Evolutionary conservation across 2,113 vertebrate genomes (phyloP).

Genomic region (Monarcha castaneiventris): DNA sequence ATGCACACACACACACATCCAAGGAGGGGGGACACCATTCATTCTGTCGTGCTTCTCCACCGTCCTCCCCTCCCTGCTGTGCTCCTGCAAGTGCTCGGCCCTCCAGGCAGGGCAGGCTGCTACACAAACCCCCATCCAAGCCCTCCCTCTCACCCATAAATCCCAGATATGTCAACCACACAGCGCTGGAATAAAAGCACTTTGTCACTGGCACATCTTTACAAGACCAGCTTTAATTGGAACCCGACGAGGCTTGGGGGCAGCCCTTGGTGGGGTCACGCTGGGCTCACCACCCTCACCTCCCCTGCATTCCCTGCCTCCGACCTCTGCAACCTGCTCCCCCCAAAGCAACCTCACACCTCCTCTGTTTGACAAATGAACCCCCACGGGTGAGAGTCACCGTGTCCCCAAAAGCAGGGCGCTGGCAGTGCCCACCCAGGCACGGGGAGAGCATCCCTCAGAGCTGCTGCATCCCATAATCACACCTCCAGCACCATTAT

Average conservation of each 20-base stretch:
- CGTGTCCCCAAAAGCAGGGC: not conserved
- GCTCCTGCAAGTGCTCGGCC: not conserved
- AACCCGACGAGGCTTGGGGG: not conserved
- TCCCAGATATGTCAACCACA: not conserved
- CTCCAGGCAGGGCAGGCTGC: not conserved
- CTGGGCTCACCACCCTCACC: not conserved
- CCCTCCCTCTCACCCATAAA: not conserved
- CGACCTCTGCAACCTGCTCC: accelerated
- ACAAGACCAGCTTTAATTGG: not conserved
- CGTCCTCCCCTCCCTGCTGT: accelerated
- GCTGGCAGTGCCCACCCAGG: not conserved
- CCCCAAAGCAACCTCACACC: accelerated
- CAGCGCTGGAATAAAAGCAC: not conserved
- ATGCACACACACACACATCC: accelerated
- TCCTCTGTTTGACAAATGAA: accelerated
- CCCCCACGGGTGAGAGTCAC: accelerated
- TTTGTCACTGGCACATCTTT: not conserved
- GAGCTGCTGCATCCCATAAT: not conserved
- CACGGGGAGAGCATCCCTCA: not conserved
- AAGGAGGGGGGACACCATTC: not conserved
- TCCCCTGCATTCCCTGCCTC: not conserved
- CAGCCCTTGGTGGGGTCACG: accelerated
- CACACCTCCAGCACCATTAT: not conserved
- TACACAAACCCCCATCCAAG: not conserved
- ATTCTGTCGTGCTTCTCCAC: not conserved